A percentile compares a stretch with the other conserved stretches of the same genome.
These are phyloP conservation scores for Thecophora atra DNA, from an alignment of 2,888 invertebrate genomes.

Conservation along the genomic window DNA sequence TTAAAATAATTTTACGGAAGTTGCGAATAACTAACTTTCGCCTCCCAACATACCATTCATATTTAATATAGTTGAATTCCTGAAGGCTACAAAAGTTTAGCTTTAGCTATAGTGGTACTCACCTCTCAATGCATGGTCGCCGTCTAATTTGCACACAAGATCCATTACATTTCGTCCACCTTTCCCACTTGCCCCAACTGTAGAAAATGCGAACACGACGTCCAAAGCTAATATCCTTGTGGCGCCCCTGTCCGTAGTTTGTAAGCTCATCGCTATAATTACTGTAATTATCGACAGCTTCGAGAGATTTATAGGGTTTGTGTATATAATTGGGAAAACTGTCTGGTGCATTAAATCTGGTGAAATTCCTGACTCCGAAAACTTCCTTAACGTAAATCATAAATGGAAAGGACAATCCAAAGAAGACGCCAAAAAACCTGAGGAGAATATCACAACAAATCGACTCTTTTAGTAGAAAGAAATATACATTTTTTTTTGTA, in stretches of 20 bases:
- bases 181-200: constrained; percentile 77
- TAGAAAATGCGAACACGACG: constrained; percentile 53
- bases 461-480: too few relatives aligned
- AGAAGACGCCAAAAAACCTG: neutral
- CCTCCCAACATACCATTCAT: too few relatives aligned
- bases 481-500: too few relatives aligned
- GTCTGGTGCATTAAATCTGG: neutral
- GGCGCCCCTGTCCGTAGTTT: constrained; percentile 40
- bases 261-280: constrained; percentile 50
- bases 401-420: neutral
- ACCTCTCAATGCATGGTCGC: constrained; percentile 73
- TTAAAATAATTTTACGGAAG: too few relatives aligned
- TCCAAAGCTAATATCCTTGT: constrained; percentile 41
- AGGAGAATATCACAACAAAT: too few relatives aligned
- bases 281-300: constrained; percentile 50
- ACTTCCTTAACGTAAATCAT: neutral
- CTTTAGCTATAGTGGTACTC: too few relatives aligned
- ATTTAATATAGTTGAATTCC: too few relatives aligned
- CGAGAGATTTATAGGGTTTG: neutral
- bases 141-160: constrained; percentile 79
- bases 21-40: too few relatives aligned
- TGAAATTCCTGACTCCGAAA: neutral
- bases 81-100: too few relatives aligned
- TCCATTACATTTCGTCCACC: constrained; percentile 79
- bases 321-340: neutral